phyloP scores from a whole-genome alignment of 2,113 vertebrate species.

The Aspiorhynchus laticeps region DNA sequence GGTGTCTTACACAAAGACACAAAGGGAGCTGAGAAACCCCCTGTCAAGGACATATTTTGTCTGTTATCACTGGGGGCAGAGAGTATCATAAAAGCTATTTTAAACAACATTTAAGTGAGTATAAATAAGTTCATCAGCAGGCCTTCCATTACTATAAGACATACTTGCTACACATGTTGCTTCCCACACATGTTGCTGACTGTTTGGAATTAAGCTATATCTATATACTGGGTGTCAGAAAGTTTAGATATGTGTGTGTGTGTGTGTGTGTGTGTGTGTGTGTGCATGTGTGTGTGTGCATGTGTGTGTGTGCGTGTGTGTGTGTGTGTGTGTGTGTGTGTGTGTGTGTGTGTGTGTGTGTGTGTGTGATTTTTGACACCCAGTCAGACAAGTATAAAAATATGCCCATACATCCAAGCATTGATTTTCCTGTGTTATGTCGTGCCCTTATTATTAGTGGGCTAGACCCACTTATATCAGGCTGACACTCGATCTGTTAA shows the following conservation, averaged over 20 bases:
- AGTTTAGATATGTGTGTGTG: no score
- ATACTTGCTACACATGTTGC: slow-evolving; percentile 1
- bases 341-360: background rate
- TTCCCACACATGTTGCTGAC: slow-evolving; percentile 10
- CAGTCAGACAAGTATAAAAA: background rate
- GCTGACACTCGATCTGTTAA: background rate
- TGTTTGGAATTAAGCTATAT: background rate
- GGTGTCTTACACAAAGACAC: slow-evolving; percentile 51
- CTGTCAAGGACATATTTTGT: background rate
- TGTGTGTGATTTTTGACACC: background rate
- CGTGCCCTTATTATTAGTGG: background rate
- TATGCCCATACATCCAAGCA: background rate
- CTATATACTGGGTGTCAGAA: no score
- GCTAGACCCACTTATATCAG: slow-evolving; percentile 9
- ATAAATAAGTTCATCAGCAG: background rate
- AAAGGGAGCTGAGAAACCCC: slow-evolving; percentile 33
- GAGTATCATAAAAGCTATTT: background rate
- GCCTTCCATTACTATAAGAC: background rate
- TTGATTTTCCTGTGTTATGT: slow-evolving; percentile 14
- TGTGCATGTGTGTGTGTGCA: no score
- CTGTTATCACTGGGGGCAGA: background rate
- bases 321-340: no score
- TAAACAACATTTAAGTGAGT: background rate
- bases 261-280: no score
- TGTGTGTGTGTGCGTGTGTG: no score